Percentiles rank a stretch among this genome's conserved stretches.
phyloP scores from a whole-genome alignment of 1,140 invertebrate species.

The Drosophila insularis region DNA sequence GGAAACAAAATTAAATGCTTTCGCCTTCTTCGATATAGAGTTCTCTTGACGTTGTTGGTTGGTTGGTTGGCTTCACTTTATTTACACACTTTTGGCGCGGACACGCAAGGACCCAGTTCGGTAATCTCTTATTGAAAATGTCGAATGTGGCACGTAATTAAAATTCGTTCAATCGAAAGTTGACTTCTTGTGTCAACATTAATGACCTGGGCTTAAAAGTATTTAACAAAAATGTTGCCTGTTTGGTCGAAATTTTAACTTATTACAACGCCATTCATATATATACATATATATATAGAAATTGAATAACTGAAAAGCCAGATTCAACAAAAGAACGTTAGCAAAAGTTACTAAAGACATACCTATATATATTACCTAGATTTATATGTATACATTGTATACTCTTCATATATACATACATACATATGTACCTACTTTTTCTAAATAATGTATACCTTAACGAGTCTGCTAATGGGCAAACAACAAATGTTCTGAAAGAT shows the following conservation, averaged over 20 bases:
- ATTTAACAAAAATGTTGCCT: slow-evolving; percentile 42
- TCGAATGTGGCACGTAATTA: slow-evolving; percentile 78
- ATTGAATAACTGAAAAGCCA: slow-evolving; percentile 37
- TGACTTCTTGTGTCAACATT: slow-evolving; percentile 37
- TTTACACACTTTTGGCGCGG: slow-evolving; percentile 51
- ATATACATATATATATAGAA: slow-evolving; percentile 36
- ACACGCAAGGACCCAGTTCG: slow-evolving; percentile 44
- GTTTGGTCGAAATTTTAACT: slow-evolving; percentile 17
- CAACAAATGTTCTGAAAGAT: slow-evolving; percentile 50
- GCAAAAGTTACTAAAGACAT: slow-evolving; percentile 14
- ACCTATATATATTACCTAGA: background rate
- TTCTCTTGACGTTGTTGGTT: no score
- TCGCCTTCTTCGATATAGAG: background rate
- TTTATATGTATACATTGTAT: slow-evolving; percentile 15
- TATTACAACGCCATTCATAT: slow-evolving; percentile 57
- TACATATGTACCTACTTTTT: background rate
- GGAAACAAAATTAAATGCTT: slow-evolving; percentile 45
- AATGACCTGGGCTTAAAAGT: slow-evolving; percentile 20
- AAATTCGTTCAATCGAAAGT: slow-evolving; percentile 71
- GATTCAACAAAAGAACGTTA: slow-evolving; percentile 37
- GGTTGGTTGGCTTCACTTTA: slow-evolving; percentile 19
- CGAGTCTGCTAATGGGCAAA: slow-evolving; percentile 51
- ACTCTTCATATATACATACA: background rate
- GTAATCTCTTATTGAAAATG: slow-evolving; percentile 45
- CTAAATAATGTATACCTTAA: slow-evolving; percentile 37